phyloP scores from a whole-genome alignment of 2,797 vertebrate species.

The Acanthurus tractus region DNA sequence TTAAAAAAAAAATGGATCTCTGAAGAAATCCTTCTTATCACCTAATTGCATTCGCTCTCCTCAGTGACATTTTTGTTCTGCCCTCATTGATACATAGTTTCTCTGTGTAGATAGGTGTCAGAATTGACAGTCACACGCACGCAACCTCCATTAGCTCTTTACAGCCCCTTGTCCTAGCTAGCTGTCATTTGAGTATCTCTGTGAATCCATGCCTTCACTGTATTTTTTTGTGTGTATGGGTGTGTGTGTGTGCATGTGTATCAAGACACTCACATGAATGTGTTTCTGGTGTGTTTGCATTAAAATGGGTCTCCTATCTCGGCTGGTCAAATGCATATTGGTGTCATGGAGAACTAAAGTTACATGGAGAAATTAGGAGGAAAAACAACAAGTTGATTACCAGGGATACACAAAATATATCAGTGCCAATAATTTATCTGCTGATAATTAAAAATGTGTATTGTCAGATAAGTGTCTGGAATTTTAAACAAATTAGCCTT shows the following conservation, averaged over 20 bases:
- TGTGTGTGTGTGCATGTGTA: neutral
- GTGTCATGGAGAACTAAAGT: constrained; percentile 49
- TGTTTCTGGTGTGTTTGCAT: constrained; percentile 60
- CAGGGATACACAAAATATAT: neutral
- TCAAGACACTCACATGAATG: constrained; percentile 34
- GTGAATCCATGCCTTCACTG: constrained; percentile 26
- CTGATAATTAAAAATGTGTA: too few relatives aligned
- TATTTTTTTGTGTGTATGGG: neutral
- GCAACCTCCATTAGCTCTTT: constrained; percentile 49
- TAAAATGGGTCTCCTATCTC: constrained; percentile 58
- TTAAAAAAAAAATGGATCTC: constrained; percentile 54
- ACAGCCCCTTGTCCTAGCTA: constrained; percentile 56
- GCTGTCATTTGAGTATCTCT: constrained; percentile 55
- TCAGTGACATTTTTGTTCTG: constrained; percentile 2
- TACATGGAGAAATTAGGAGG: constrained; percentile 36
- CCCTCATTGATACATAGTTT: constrained; percentile 20
- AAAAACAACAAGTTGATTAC: constrained; percentile 31
- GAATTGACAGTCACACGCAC: constrained; percentile 2
- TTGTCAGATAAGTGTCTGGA: too few relatives aligned
- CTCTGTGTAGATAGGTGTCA: constrained; percentile 1
- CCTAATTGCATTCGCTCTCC: constrained; percentile 62
- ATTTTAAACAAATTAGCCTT: too few relatives aligned
- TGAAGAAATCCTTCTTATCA: constrained; percentile 66
- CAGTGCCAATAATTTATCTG: too few relatives aligned
- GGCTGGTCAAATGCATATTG: constrained; percentile 49